phyloP scores from a whole-genome alignment of 2,888 invertebrate species.

The Drosophila vallismaia region DNA sequence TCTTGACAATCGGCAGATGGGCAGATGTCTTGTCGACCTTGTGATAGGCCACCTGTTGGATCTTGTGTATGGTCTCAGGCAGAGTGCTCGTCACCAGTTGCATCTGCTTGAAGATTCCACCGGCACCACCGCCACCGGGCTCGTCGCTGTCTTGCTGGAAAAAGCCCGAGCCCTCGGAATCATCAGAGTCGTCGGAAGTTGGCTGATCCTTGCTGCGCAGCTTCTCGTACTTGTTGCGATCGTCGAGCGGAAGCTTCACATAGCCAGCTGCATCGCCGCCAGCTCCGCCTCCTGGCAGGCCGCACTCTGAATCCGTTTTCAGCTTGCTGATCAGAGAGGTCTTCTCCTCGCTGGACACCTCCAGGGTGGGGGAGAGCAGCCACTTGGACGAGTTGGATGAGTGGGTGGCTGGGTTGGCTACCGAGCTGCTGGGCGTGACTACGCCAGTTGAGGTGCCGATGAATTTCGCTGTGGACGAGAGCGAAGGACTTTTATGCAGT shows the following conservation, averaged over 20 bases:
- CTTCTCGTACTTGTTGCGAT: slow-evolving; percentile 91
- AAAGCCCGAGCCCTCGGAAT: slow-evolving; percentile 81
- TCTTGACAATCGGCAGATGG: slow-evolving; percentile 84
- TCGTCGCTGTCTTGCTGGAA: slow-evolving; percentile 82
- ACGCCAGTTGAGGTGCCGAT: slow-evolving; percentile 61
- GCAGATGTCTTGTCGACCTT: slow-evolving; percentile 84
- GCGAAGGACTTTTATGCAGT: slow-evolving; percentile 84
- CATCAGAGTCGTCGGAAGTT: slow-evolving; percentile 85
- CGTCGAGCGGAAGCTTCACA: slow-evolving; percentile 87
- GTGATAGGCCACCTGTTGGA: slow-evolving; percentile 85
- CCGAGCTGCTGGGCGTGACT: slow-evolving; percentile 44
- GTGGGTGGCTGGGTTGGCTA: slow-evolving; percentile 59
- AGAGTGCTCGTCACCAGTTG: slow-evolving; percentile 85
- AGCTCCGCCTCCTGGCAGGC: slow-evolving; percentile 14
- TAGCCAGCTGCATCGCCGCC: slow-evolving; percentile 83
- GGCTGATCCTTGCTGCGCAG: slow-evolving; percentile 86
- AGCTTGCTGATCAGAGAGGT: slow-evolving; percentile 81
- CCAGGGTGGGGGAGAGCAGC: slow-evolving; percentile 83
- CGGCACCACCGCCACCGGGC: slow-evolving; percentile 48
- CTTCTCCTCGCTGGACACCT: slow-evolving; percentile 83
- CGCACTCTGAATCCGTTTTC: slow-evolving; percentile 79
- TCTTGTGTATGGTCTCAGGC: slow-evolving; percentile 85
- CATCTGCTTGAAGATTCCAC: slow-evolving; percentile 82
- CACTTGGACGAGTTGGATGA: slow-evolving; percentile 83
- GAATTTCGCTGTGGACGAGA: slow-evolving; percentile 80